phyloP scores from a whole-genome alignment of 2,797 vertebrate genomes.

The Macropus fuliginosus region DNA sequence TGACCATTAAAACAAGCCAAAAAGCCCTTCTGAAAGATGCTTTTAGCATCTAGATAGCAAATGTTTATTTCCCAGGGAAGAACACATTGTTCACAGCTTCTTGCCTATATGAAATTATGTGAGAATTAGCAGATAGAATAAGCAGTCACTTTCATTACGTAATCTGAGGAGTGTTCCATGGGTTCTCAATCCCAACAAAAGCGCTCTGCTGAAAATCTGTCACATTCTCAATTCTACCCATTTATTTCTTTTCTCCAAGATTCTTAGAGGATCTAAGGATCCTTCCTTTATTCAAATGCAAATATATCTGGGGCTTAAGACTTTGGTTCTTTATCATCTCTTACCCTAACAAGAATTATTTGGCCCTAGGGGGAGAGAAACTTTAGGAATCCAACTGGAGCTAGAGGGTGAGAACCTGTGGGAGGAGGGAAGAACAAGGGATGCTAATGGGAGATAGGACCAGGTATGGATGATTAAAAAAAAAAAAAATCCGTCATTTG shows the following conservation, averaged over 20 bases:
- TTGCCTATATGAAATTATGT: not conserved
- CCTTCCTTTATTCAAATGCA: not conserved
- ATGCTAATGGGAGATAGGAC: not conserved
- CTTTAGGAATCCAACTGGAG: not conserved
- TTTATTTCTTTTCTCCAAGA: not conserved
- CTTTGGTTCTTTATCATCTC: not conserved
- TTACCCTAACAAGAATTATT: not conserved
- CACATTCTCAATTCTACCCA: not conserved
- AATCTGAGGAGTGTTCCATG: not conserved
- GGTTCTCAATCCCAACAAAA: not conserved
- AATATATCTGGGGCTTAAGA: not conserved
- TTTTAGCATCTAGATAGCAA: constrained; percentile 9
- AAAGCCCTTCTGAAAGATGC: not conserved
- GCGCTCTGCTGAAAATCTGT: not conserved
- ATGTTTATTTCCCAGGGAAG: constrained; percentile 20
- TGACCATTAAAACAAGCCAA: constrained; percentile 22
- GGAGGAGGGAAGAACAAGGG: not conserved
- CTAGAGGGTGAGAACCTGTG: not conserved
- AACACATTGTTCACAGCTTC: not conserved
- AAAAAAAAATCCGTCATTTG: not conserved
- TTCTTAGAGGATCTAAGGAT: not conserved
- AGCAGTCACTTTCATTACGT: not conserved
- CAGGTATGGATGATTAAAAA: not conserved
- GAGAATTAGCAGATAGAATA: not conserved
- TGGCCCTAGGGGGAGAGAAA: not conserved